Evolutionary conservation across 37 sponge, comb jelly and placozoan species (phyloP).

Genomic region (Oscarella lobularis): DNA sequence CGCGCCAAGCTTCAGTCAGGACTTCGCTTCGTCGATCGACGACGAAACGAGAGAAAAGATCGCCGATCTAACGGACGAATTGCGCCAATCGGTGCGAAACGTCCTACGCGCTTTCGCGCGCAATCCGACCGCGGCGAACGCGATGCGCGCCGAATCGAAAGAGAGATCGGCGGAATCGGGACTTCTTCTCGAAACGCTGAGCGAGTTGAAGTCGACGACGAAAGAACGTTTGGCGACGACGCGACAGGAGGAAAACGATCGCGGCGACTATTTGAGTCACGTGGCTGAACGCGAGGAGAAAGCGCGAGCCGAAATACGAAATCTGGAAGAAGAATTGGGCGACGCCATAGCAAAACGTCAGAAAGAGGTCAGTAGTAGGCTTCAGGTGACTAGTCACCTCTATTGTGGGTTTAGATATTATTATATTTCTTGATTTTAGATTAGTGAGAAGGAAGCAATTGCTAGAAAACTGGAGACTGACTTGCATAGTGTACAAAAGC

Average conservation of each 20-base stretch:
- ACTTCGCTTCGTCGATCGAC: background rate
- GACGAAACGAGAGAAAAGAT: slow-evolving; percentile 14
- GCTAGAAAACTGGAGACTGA: slow-evolving; percentile 45
- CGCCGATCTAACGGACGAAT: slow-evolving; percentile 4
- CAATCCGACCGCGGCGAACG: slow-evolving; percentile 33
- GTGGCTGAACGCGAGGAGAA: slow-evolving; percentile 34
- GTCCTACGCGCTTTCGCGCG: slow-evolving; percentile 44
- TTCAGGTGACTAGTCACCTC: no score
- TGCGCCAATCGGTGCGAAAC: slow-evolving; percentile 43
- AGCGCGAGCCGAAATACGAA: slow-evolving; percentile 37
- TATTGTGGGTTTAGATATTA: background rate
- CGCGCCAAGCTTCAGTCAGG: background rate
- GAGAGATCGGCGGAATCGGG: slow-evolving; percentile 4
- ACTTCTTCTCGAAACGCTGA: slow-evolving; percentile 9
- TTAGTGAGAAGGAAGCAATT: slow-evolving; percentile 23
- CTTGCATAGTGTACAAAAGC: slow-evolving; percentile 44
- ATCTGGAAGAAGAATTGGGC: slow-evolving; percentile 50
- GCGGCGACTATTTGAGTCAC: slow-evolving; percentile 26
- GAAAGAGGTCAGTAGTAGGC: slow-evolving; percentile 33
- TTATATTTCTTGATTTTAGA: slow-evolving; percentile 13
- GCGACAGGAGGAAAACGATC: slow-evolving; percentile 54
- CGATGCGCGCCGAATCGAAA: slow-evolving; percentile 11
- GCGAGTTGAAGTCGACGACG: slow-evolving; percentile 17
- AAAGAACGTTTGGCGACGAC: slow-evolving; percentile 71
- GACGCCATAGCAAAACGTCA: slow-evolving; percentile 34